Percentiles rank a stretch among this genome's conserved stretches.
Evolutionary conservation across 2,113 vertebrate genomes (phyloP).

Genomic region (Rhinichthys klamathensis): DNA sequence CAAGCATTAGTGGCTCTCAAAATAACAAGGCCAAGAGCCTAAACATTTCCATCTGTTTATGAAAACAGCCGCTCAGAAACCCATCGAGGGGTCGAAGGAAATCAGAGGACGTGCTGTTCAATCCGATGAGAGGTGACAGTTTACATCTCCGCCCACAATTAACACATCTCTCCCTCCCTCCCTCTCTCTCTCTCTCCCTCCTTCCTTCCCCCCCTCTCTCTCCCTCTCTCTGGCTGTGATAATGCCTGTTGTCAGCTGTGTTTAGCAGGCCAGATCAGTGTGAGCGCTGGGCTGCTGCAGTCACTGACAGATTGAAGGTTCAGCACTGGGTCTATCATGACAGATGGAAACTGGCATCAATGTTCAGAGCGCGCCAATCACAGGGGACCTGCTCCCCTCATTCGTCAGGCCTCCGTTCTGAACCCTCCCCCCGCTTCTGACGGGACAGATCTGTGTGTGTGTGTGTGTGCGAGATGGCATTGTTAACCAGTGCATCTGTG

Average conservation of each 20-base stretch:
- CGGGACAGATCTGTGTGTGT: constrained; percentile 41
- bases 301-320: constrained; percentile 99
- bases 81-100: constrained; percentile 83
- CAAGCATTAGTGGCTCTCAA: constrained; percentile 10
- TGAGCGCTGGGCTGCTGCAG: constrained; percentile 97
- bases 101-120: constrained; percentile 89
- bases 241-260: constrained; percentile 99
- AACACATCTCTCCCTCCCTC: constrained; percentile 83
- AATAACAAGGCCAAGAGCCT: constrained; percentile 21
- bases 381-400: constrained; percentile 99
- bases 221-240: constrained; percentile 94
- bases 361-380: constrained; percentile 99
- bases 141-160: constrained; percentile 99
- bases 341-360: constrained; percentile 99
- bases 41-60: constrained; percentile 81
- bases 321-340: constrained; percentile 99
- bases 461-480: constrained; percentile 94
- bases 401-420: constrained; percentile 97
- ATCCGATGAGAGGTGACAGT: constrained; percentile 99
- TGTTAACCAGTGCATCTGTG: constrained; percentile 99
- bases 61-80: constrained; percentile 30
- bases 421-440: constrained; percentile 82
- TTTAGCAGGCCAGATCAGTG: constrained; percentile 99
- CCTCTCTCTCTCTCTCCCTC: constrained; percentile 83
- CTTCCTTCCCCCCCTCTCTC: not conserved